Conservation (phyloP, 2,113 vertebrate species). For the Cygnus atratus region DNA sequence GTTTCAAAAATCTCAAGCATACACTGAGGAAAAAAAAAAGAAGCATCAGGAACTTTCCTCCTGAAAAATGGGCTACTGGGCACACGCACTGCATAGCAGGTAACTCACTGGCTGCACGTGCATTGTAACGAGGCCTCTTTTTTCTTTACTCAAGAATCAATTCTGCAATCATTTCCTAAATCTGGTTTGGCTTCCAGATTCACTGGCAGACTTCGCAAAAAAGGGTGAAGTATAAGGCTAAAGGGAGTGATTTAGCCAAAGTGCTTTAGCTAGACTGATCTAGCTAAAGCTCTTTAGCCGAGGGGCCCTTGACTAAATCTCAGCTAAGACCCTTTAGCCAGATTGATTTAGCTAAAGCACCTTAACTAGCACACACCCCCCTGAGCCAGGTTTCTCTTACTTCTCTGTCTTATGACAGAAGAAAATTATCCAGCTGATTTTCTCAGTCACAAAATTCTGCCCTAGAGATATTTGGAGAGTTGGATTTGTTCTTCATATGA, state of each 20-base stretch:
- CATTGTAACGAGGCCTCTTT: background rate
- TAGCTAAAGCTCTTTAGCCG: constrained; percentile 49
- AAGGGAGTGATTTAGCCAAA: constrained; percentile 1
- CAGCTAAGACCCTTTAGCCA: constrained; percentile 42
- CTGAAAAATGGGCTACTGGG: background rate
- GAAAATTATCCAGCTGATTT: background rate
- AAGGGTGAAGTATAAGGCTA: background rate
- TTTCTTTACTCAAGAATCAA: background rate
- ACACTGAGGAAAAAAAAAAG: background rate
- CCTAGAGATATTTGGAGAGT: background rate
- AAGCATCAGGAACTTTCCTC: background rate
- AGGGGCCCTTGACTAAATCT: constrained; percentile 24
- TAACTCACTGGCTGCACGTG: background rate
- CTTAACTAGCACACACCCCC: background rate
- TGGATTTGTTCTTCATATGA: background rate
- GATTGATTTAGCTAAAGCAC: constrained; percentile 45
- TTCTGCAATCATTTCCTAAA: background rate
- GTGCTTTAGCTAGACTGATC: constrained; percentile 28
- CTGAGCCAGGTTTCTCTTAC: background rate
- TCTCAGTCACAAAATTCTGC: background rate
- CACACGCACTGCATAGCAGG: background rate
- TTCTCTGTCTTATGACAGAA: background rate
- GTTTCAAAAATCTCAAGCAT: background rate
- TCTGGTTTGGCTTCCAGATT: background rate
- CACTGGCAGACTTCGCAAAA: background rate